phyloP scores from a whole-genome alignment of 2,113 vertebrate genomes.

The Arvicanthis niloticus region DNA sequence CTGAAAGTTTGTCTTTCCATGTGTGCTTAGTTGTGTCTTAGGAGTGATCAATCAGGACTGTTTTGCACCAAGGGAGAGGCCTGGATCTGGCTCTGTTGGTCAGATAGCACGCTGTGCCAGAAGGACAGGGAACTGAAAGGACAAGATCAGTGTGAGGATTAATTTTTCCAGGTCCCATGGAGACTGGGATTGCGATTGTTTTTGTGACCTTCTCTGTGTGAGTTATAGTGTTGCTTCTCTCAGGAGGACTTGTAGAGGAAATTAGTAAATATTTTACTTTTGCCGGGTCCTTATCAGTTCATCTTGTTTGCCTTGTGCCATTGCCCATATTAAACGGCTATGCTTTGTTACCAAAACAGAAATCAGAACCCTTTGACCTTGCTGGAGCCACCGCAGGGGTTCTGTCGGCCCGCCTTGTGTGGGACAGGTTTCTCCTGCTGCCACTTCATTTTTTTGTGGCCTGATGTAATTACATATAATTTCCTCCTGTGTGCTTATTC shows the following conservation, averaged over 20 bases:
- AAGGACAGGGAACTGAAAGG: constrained; percentile 7
- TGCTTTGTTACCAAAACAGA: constrained; percentile 50
- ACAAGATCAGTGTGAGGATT: constrained; percentile 65
- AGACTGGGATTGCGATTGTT: constrained; percentile 72
- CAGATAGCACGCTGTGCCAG: constrained; percentile 56
- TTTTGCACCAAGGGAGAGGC: constrained; percentile 71
- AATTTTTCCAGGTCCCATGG: constrained; percentile 73
- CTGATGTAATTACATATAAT: not conserved
- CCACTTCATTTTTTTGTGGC: constrained; percentile 9
- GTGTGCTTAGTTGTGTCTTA: constrained; percentile 57
- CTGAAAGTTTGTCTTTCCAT: constrained; percentile 74
- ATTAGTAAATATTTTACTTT: constrained; percentile 74
- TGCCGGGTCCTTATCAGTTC: constrained; percentile 49
- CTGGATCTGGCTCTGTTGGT: constrained; percentile 72
- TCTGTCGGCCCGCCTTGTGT: not conserved
- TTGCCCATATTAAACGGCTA: not conserved
- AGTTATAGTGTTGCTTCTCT: constrained; percentile 72
- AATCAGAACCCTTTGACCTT: constrained; percentile 59
- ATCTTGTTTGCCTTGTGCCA: constrained; percentile 32
- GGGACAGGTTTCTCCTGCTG: not conserved
- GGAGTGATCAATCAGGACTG: constrained; percentile 70
- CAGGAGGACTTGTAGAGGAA: constrained; percentile 62
- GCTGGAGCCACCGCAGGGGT: not conserved
- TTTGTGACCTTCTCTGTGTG: constrained; percentile 74
- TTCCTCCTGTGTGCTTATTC: not conserved